A percentile compares a stretch with the other conserved stretches of the same genome.
phyloP scores from a whole-genome alignment of 2,888 invertebrate genomes.

The Crematogaster levior region DNA sequence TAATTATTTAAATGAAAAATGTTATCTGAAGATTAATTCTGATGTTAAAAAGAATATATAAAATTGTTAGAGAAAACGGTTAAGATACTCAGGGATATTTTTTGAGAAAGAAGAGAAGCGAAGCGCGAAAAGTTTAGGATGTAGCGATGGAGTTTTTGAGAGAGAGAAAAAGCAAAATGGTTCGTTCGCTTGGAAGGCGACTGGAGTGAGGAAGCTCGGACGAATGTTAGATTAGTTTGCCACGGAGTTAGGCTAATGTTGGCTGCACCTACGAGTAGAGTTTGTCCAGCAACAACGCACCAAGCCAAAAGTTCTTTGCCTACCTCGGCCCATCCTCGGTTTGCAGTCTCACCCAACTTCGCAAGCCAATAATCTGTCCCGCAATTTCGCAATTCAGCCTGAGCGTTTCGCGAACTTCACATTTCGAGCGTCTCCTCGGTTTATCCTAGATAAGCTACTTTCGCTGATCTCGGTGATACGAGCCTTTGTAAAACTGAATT shows the following conservation, averaged over 20 bases:
- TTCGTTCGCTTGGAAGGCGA: conserved; percentile 24
- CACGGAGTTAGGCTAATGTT: conserved; percentile 82
- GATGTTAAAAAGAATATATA: background rate
- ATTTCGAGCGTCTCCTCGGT: conserved; percentile 70
- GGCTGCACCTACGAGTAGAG: conserved; percentile 80
- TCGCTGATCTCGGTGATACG: conserved; percentile 55
- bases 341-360: conserved; percentile 77
- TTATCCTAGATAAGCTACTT: conserved; percentile 75
- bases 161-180: conserved; percentile 49
- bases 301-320: conserved; percentile 81
- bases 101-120: conserved; percentile 56
- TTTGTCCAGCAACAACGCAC: conserved; percentile 80
- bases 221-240: conserved; percentile 84
- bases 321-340: conserved; percentile 69
- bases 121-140: conserved; percentile 66
- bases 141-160: conserved; percentile 60
- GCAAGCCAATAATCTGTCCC: conserved; percentile 81
- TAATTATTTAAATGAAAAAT: background rate
- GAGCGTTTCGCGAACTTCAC: conserved; percentile 71
- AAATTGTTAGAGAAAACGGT: background rate
- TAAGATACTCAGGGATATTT: conserved; percentile 69
- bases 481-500: conserved; percentile 7
- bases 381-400: conserved; percentile 78
- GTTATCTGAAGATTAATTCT: conserved; percentile 29
- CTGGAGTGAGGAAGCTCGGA: conserved; percentile 73